phyloP scores from a whole-genome alignment of 1,140 invertebrate genomes.

The Caerostris darwini region DNA sequence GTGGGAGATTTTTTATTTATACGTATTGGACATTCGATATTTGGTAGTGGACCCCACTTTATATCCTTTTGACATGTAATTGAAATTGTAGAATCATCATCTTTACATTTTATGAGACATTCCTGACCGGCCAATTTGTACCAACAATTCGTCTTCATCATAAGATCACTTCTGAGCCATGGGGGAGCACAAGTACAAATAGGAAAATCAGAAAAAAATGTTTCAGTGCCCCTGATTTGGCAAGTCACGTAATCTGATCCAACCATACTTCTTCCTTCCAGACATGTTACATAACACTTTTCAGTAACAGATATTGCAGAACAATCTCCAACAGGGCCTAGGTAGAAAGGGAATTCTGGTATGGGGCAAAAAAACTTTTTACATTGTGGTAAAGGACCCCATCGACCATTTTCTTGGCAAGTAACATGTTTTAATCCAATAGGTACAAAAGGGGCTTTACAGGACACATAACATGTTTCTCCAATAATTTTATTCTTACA shows the following conservation, averaged over 20 bases:
- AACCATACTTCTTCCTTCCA: not conserved
- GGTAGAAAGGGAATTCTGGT: not conserved
- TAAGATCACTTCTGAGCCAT: not conserved
- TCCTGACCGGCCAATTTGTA: too few relatives aligned
- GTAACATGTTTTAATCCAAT: not conserved
- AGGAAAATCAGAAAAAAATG: not conserved
- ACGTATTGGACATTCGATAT: too few relatives aligned
- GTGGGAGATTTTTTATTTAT: too few relatives aligned
- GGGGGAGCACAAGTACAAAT: not conserved
- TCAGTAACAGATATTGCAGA: not conserved
- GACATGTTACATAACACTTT: not conserved
- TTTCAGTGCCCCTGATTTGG: too few relatives aligned
- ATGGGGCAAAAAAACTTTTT: not conserved
- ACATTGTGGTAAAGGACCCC: conserved; percentile 15
- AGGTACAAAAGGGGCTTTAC: not conserved
- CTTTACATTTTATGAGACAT: too few relatives aligned
- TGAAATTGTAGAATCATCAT: too few relatives aligned
- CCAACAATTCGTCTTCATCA: too few relatives aligned
- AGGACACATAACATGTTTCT: conserved; percentile 24
- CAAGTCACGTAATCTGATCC: not conserved
- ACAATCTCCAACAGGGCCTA: not conserved
- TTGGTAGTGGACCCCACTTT: not conserved
- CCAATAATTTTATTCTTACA: not conserved
- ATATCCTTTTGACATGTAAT: not conserved
- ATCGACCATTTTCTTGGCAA: conserved; percentile 13